Evolutionary conservation across 2,888 invertebrate species (phyloP).

Genomic region (Podabrus alpinus): DNA sequence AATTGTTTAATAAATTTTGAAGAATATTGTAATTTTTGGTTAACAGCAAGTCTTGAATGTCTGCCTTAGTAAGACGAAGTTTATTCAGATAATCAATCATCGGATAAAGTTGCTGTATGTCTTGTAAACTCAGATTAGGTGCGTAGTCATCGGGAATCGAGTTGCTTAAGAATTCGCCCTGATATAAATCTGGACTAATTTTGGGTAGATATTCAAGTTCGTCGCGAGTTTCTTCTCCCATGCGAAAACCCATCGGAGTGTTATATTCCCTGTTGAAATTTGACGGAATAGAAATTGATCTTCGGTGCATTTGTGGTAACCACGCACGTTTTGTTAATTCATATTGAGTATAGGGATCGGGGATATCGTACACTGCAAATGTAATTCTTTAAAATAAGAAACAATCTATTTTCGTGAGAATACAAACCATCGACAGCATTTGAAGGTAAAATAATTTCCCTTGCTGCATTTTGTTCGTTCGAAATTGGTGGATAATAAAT

Average conservation of each 20-base stretch:
- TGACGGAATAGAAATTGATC: constrained; percentile 38
- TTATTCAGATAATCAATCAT: constrained; percentile 31
- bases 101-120: constrained; percentile 40
- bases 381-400: not conserved
- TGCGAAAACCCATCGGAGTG: constrained; percentile 50
- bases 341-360: constrained; percentile 48
- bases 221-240: constrained; percentile 47
- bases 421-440: constrained; percentile 55
- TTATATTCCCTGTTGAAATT: constrained; percentile 50
- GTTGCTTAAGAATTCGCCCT: constrained; percentile 21
- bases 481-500: constrained; percentile 73
- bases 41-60: constrained; percentile 26
- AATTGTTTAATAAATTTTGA: constrained; percentile 37
- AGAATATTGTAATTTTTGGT: constrained; percentile 32
- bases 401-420: not conserved
- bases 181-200: constrained; percentile 30
- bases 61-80: constrained; percentile 20
- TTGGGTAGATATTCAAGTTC: constrained; percentile 42
- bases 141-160: constrained; percentile 17
- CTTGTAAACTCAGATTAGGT: constrained; percentile 32
- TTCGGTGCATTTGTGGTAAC: constrained; percentile 53
- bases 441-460: constrained; percentile 59
- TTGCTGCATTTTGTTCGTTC: constrained; percentile 54
- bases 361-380: constrained; percentile 47
- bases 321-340: constrained; percentile 46